Percentiles rank a stretch among this genome's conserved stretches.
Conservation (phyloP, 2,113 vertebrate species). For the Diphyllodes magnificus region DNA sequence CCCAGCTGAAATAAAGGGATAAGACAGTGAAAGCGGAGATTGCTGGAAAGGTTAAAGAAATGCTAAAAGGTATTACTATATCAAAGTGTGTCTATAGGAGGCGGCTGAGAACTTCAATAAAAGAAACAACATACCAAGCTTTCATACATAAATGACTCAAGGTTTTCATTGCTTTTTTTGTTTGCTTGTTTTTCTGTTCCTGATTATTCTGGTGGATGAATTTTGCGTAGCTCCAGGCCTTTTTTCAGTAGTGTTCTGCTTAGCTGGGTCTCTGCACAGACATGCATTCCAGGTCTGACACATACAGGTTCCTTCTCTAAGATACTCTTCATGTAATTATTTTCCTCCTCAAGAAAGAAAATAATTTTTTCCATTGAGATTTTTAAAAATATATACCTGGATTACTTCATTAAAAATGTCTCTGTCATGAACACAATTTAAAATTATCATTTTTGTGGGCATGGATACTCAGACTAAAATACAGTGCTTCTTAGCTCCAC, state of each 20-base stretch:
- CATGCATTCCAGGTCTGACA: not conserved
- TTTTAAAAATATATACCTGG: not conserved
- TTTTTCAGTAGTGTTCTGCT: not conserved
- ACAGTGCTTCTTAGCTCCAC: not conserved
- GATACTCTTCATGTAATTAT: not conserved
- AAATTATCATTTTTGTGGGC: not conserved
- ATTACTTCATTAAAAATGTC: not conserved
- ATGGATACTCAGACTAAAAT: not conserved
- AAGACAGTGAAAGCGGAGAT: not conserved
- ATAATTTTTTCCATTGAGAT: accelerated
- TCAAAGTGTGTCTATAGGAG: not conserved
- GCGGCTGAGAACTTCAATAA: not conserved
- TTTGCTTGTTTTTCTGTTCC: not conserved
- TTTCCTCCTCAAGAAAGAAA: not conserved
- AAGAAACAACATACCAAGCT: not conserved
- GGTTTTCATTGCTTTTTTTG: not conserved
- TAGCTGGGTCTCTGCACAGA: not conserved
- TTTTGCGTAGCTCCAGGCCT: accelerated
- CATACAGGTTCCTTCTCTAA: not conserved
- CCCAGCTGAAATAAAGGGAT: not conserved
- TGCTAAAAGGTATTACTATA: not conserved
- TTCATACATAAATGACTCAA: not conserved
- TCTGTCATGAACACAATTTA: not conserved
- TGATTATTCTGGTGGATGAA: not conserved
- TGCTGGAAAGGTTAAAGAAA: not conserved